phyloP scores from a whole-genome alignment of 2,797 vertebrate species.

The Vespertilio murinus region DNA sequence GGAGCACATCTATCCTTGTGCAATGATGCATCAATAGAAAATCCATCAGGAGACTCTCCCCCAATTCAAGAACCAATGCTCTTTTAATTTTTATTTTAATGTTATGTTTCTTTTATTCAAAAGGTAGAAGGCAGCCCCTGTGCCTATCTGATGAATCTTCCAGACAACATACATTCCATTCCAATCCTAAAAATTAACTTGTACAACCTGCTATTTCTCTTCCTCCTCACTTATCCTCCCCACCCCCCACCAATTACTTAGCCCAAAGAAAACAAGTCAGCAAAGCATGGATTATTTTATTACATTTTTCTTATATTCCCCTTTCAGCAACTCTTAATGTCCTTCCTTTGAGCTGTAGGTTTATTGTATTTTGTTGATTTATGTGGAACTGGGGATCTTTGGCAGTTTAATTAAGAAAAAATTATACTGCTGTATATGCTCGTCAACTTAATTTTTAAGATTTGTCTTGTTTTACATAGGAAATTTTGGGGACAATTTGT shows the following conservation, averaged over 20 bases:
- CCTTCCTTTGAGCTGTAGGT: constrained; percentile 53
- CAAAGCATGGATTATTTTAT: constrained; percentile 23
- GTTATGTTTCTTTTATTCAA: neutral
- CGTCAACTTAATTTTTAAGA: constrained; percentile 73
- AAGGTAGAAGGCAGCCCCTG: neutral
- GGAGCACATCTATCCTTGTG: neutral
- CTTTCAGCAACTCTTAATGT: constrained; percentile 55
- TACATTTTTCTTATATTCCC: constrained; percentile 36
- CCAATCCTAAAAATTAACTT: neutral
- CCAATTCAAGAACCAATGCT: constrained; percentile 3
- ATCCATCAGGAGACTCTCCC: neutral
- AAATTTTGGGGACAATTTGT: constrained; percentile 69
- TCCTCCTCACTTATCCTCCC: neutral
- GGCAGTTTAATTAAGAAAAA: constrained; percentile 76
- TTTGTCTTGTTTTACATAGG: constrained; percentile 55
- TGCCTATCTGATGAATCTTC: neutral
- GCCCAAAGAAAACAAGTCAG: neutral
- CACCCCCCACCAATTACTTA: neutral
- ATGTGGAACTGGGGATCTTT: constrained; percentile 60
- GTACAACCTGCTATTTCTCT: neutral
- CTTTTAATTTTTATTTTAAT: neutral
- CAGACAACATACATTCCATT: neutral
- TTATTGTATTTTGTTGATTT: constrained; percentile 69
- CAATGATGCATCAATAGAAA: neutral
- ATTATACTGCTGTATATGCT: constrained; percentile 6